Conservation (phyloP, 2,797 vertebrate species). For the Falco naumanni region DNA sequence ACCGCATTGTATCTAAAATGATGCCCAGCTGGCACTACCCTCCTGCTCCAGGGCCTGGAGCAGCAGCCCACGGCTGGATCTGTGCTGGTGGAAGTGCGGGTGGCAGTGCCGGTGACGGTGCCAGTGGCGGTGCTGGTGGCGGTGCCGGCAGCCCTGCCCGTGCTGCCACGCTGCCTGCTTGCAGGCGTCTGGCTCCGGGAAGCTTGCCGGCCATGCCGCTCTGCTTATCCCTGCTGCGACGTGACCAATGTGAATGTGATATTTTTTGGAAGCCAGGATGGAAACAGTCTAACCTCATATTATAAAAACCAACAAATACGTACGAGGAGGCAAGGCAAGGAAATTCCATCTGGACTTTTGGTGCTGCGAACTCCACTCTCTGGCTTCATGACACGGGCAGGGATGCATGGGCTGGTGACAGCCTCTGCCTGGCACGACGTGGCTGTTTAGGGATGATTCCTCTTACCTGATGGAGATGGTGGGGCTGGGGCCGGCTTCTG, state of each 20-base stretch:
- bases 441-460: neutral
- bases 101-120: too few relatives aligned
- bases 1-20: neutral
- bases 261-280: constrained; percentile 5
- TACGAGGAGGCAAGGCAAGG: neutral
- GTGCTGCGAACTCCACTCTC: rapidly evolving
- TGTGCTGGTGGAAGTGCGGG: too few relatives aligned
- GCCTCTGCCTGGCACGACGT: rapidly evolving
- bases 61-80: neutral
- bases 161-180: neutral
- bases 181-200: neutral
- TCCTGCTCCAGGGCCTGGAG: too few relatives aligned
- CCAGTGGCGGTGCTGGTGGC: neutral
- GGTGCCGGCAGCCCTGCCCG: neutral
- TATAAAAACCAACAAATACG: neutral
- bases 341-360: neutral
- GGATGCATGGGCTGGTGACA: neutral
- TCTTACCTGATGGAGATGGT: neutral
- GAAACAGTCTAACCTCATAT: constrained; percentile 25
- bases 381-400: rapidly evolving
- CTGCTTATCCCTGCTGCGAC: rapidly evolving
- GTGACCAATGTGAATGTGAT: neutral
- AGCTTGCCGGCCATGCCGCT: rapidly evolving
- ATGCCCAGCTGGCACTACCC: neutral
- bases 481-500: neutral